Evolutionary conservation across 37 sponge, comb jelly and placozoan species (phyloP).

Genomic region (Spongilla lacustris): DNA sequence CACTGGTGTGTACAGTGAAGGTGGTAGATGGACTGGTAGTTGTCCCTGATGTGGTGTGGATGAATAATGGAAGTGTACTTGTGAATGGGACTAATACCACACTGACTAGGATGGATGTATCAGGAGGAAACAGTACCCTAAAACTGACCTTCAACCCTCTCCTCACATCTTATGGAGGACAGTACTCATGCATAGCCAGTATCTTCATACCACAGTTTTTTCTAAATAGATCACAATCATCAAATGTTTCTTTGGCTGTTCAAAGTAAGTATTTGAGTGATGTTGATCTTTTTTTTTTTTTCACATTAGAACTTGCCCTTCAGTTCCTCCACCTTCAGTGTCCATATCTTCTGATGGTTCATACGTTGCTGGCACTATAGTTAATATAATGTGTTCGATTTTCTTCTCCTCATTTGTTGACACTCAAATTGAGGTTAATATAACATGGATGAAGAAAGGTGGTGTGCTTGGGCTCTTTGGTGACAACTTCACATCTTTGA

Average conservation of each 20-base stretch:
- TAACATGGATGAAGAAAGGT: background rate
- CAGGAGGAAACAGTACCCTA: background rate
- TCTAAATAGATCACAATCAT: background rate
- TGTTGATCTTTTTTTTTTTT: background rate
- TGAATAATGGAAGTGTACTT: background rate
- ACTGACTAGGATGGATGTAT: background rate
- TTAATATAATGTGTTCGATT: background rate
- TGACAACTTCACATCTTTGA: too few species aligned
- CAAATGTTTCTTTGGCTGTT: background rate
- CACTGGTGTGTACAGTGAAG: constrained; percentile 25
- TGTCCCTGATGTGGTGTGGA: constrained; percentile 26
- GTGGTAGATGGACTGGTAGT: constrained; percentile 9
- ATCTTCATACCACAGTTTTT: background rate
- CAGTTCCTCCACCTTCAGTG: background rate
- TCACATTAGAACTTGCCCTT: too few species aligned
- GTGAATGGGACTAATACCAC: background rate
- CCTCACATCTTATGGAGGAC: constrained; percentile 37
- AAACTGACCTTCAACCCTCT: constrained; percentile 26
- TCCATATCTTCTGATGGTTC: background rate
- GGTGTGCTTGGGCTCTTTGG: too few species aligned
- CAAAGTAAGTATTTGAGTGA: constrained; percentile 18
- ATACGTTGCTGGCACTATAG: background rate
- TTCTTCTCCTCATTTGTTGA: background rate
- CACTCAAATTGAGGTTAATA: background rate
- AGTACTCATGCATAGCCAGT: constrained; percentile 32